These are phyloP conservation scores for Solen grandis DNA, from an alignment of 1,140 invertebrate species.

Conservation along the genomic window DNA sequence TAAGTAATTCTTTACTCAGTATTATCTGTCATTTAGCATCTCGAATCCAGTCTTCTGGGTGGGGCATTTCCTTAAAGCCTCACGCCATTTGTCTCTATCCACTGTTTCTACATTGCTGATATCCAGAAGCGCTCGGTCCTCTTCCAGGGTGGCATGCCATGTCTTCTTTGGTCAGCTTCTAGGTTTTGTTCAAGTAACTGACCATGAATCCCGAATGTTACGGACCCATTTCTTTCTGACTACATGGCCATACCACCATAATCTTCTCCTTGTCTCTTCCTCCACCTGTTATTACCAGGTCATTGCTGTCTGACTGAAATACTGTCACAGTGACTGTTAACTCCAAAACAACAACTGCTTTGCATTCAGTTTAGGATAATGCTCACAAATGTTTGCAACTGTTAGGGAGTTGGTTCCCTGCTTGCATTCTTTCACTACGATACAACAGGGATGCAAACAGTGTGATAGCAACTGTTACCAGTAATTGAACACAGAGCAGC, in stretches of 20 bases:
- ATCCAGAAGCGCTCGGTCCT: neutral
- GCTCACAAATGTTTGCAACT: too few relatives aligned
- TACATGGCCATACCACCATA: neutral
- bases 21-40: neutral
- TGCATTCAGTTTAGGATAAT: too few relatives aligned
- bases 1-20: constrained; percentile 61
- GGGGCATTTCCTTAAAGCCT: neutral
- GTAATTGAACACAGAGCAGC: too few relatives aligned
- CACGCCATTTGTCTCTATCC: neutral
- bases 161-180: neutral
- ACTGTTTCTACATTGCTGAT: neutral
- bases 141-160: neutral
- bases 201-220: neutral
- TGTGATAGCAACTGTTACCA: too few relatives aligned
- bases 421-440: too few relatives aligned
- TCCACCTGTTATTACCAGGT: too few relatives aligned
- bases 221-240: neutral
- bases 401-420: too few relatives aligned
- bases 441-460: too few relatives aligned
- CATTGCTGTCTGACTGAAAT: too few relatives aligned
- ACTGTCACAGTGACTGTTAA: too few relatives aligned
- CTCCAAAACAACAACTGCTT: too few relatives aligned
- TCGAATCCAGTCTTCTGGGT: neutral
- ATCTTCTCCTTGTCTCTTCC: too few relatives aligned
- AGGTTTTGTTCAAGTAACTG: neutral